Base-by-base conservation (phyloP, 2,888 invertebrate species). In the Spilosoma lubricipeda region DNA sequence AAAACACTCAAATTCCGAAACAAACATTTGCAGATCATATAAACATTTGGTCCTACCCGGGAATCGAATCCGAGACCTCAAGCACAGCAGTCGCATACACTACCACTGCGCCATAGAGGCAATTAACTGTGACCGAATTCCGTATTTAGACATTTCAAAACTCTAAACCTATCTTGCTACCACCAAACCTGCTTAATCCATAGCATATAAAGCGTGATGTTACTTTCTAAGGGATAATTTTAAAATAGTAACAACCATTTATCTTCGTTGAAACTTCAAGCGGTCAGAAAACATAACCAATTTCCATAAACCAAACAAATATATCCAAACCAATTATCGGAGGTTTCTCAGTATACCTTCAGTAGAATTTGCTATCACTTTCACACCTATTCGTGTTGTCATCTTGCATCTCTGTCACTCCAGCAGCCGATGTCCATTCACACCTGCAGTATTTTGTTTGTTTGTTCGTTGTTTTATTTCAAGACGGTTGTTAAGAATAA, bases 381-480 rank as follows among this genome's bases (percentile, higher is more conserved):
- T 95, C 90, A 77, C 92, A 45, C 63, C 5, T 30, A 11, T 23
- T 11, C 23, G 13, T 20, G 3, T 9, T 7, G 13, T 0, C 20
- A 63, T 63, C 30, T 63, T 63, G 42, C 45, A 5, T 94, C 94
- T 87, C 90, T 79, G 82, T 95, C 91, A 76, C 93, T 79, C 89
- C 87, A 82, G 89, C 91, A 90, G 89, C 89, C 89, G 79, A 88
- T 90, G 91, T 89, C 87, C 89, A 91, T 94, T 94, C 93, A 93
- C 94, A 94, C 94, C 93, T 93, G 94, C 90, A 90, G 92, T 91
- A 92, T 90, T 91, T 82, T 85, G 87, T 89, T 90, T 91, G 90
- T 93, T 92, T 91, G 90, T 88, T 88, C 80, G 85, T 84, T 84
- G 85, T 90, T 89, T 93, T 93, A 91, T 93, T 92, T 93, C 87